A percentile compares a stretch with the other conserved stretches of the same genome.
Conservation (phyloP, 2,888 invertebrate species). For the Brenthis hecate region DNA sequence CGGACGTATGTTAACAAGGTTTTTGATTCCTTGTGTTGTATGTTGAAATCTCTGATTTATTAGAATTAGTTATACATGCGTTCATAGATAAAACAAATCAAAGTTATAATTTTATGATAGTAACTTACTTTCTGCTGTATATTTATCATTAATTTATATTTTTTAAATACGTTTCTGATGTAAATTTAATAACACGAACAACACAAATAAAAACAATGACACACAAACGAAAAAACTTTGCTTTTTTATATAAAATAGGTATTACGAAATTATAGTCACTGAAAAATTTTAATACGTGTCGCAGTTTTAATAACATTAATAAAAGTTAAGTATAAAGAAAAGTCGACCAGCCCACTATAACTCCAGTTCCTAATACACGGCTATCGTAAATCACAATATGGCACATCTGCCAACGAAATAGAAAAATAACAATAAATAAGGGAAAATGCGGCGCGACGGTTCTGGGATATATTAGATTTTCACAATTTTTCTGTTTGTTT, state of each 20-base stretch:
- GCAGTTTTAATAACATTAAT: conserved; percentile 1
- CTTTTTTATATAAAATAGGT: no score
- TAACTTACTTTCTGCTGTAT: no score
- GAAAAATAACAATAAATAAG: conserved; percentile 83
- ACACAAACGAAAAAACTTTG: no score
- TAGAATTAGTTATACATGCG: not conserved
- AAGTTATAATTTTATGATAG: not conserved
- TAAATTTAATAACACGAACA: no score
- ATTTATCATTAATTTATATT: no score
- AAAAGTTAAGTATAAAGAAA: conserved; percentile 36
- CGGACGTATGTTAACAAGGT: conserved; percentile 42
- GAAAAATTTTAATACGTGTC: no score
- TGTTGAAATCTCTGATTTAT: conserved; percentile 5
- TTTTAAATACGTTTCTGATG: no score
- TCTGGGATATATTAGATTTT: conserved; percentile 53
- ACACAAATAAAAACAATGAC: no score
- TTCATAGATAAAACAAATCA: not conserved
- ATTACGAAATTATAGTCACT: no score
- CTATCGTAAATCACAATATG: conserved; percentile 73
- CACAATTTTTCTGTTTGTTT: conserved; percentile 29
- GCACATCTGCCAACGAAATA: conserved; percentile 81
- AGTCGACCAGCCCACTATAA: conserved; percentile 64
- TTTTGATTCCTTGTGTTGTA: conserved; percentile 39
- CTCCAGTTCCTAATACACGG: conserved; percentile 74
- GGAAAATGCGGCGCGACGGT: conserved; percentile 52